phyloP scores from a whole-genome alignment of 1,140 invertebrate genomes.

The Mizuhopecten yessoensis region DNA sequence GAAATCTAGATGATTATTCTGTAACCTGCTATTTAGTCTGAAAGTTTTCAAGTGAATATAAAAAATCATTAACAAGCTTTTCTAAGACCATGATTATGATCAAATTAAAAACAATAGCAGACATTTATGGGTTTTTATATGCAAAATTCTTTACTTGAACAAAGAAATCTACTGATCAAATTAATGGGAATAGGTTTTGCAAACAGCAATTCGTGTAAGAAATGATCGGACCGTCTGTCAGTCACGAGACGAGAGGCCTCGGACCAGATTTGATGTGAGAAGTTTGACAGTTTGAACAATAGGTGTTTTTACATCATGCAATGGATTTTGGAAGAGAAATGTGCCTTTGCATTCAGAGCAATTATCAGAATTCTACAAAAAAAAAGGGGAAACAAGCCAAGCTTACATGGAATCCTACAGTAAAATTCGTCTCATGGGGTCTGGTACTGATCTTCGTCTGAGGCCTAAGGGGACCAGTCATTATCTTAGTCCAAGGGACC shows the following conservation, averaged over 20 bases:
- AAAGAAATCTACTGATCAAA: conserved; percentile 35
- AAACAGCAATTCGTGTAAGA: not conserved
- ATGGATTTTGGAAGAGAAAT: conserved; percentile 39
- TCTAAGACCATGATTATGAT: conserved; percentile 10
- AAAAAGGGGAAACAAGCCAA: not conserved
- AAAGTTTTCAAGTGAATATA: conserved; percentile 34
- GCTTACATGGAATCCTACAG: not conserved
- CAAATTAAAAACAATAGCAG: conserved; percentile 7
- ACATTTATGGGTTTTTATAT: conserved; percentile 35
- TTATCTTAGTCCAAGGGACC: too few species aligned
- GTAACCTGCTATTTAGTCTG: conserved; percentile 1
- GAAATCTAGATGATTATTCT: not conserved
- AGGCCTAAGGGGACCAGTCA: not conserved
- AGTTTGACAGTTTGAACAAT: conserved; percentile 39
- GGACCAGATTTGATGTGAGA: not conserved
- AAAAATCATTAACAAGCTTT: not conserved
- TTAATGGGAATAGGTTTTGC: not conserved
- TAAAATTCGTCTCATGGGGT: not conserved
- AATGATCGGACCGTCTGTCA: not conserved
- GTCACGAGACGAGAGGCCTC: not conserved
- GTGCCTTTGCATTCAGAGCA: conserved; percentile 11
- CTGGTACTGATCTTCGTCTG: not conserved
- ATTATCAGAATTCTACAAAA: not conserved
- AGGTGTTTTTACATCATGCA: conserved; percentile 34
- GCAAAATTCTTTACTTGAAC: conserved; percentile 28